Percentiles rank a stretch among this genome's conserved stretches.
These are phyloP conservation scores for Parochlus steinenii DNA, from an alignment of 2,888 invertebrate genomes.

Conservation along the genomic window DNA sequence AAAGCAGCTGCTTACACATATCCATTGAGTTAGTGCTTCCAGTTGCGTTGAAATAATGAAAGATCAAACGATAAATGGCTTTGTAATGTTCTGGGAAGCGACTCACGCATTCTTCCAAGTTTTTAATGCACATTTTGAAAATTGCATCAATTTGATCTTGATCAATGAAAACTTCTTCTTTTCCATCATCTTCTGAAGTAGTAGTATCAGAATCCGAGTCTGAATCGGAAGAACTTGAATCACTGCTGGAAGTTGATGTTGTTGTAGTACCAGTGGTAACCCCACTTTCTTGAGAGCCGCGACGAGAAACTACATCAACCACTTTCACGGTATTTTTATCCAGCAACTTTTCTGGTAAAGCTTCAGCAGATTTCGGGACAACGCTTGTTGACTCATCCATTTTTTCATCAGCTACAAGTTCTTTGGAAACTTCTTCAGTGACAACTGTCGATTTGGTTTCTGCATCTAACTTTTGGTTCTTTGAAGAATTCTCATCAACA, in stretches of 20 bases:
- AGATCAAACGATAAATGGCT: conserved; percentile 72
- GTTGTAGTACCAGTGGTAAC: conserved; percentile 29
- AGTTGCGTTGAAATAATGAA: conserved; percentile 58
- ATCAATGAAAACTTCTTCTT: conserved; percentile 8
- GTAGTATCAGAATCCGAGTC: conserved; percentile 39
- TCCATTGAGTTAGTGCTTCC: conserved; percentile 48
- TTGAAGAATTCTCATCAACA: conserved; percentile 18
- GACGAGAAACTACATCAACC: conserved; percentile 21
- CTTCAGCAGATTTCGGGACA: conserved; percentile 7
- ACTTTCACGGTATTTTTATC: conserved; percentile 4
- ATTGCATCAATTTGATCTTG: conserved; percentile 30
- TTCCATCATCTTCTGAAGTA: conserved; percentile 20
- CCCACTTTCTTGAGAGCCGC: conserved; percentile 29
- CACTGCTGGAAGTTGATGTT: conserved; percentile 21
- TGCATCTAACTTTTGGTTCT: conserved; percentile 11
- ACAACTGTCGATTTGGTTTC: conserved; percentile 3
- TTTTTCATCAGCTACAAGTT: conserved; percentile 14
- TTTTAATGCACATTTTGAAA: conserved; percentile 50
- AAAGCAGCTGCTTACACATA: conserved; percentile 53
- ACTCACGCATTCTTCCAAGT: conserved; percentile 67
- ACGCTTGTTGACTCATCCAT: conserved; percentile 3
- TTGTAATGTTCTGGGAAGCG: conserved; percentile 87
- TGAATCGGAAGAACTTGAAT: conserved; percentile 33
- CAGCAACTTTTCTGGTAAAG: conserved; percentile 7
- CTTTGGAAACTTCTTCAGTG: conserved; percentile 11